phyloP scores from a whole-genome alignment of 2,888 invertebrate species.

The Drosophila anomalata region DNA sequence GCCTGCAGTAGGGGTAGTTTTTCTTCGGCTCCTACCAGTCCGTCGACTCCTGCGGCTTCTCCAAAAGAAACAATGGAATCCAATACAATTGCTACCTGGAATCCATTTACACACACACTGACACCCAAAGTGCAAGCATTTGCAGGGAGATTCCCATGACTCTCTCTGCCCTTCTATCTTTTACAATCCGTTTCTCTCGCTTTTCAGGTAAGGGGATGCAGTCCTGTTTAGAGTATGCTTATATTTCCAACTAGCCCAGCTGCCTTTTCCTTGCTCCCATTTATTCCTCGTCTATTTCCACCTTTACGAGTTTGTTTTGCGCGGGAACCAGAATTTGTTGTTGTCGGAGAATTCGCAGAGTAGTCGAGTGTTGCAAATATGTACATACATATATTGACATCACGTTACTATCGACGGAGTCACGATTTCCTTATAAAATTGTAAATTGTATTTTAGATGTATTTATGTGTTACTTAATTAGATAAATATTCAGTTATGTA shows the following conservation, averaged over 20 bases:
- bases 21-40: slow-evolving; percentile 10
- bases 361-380: slow-evolving; percentile 9
- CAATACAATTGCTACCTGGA: slow-evolving; percentile 63
- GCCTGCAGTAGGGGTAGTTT: slow-evolving; percentile 57
- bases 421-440: background rate
- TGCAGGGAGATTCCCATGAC: slow-evolving; percentile 12
- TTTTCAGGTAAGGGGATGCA: slow-evolving; percentile 31
- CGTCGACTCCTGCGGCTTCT: slow-evolving; percentile 13
- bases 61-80: slow-evolving; percentile 54
- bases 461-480: too few relatives aligned
- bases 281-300: slow-evolving; percentile 11
- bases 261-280: slow-evolving; percentile 8
- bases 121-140: background rate
- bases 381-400: too few relatives aligned
- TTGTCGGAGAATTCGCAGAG: slow-evolving; percentile 9
- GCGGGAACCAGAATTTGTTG: slow-evolving; percentile 33
- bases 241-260: slow-evolving; percentile 46
- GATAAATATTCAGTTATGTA: background rate
- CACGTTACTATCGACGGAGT: background rate
- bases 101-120: slow-evolving; percentile 15
- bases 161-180: background rate
- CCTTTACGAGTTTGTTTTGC: slow-evolving; percentile 18
- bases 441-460: too few relatives aligned
- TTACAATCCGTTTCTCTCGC: slow-evolving; percentile 4
- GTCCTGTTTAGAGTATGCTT: slow-evolving; percentile 12